Percentiles rank a stretch among this genome's conserved stretches.
phyloP scores from a whole-genome alignment of 2,888 invertebrate genomes.

The Brachyptera putata region DNA sequence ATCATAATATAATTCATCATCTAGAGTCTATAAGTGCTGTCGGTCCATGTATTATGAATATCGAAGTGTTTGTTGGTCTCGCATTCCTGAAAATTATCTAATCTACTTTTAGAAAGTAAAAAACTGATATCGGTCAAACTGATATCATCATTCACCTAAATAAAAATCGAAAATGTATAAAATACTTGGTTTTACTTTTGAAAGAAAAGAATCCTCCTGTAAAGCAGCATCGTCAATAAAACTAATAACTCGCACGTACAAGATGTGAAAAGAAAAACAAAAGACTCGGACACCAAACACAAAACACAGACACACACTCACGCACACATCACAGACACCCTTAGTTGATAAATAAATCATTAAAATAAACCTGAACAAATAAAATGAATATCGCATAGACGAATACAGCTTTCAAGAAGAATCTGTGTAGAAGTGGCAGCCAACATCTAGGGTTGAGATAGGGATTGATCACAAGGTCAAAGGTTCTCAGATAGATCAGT shows the following conservation, averaged over 20 bases:
- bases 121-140: slow-evolving; percentile 4
- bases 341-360: background rate
- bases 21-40: background rate
- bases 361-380: background rate
- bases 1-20: background rate
- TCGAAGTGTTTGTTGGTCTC: background rate
- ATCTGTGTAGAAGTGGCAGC: slow-evolving; percentile 6
- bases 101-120: background rate
- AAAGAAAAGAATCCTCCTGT: slow-evolving; percentile 21
- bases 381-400: slow-evolving; percentile 5
- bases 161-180: background rate
- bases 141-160: slow-evolving; percentile 12
- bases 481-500: too few relatives aligned
- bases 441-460: slow-evolving; percentile 4
- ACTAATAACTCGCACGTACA: background rate
- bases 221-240: slow-evolving; percentile 17
- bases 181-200: slow-evolving; percentile 4
- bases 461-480: too few relatives aligned
- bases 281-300: too few relatives aligned
- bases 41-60: slow-evolving; percentile 4
- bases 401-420: slow-evolving; percentile 32
- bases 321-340: background rate
- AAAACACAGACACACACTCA: background rate
- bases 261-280: too few relatives aligned
- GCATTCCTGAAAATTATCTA: slow-evolving; percentile 9